These are phyloP conservation scores for Edolisoma coerulescens DNA, from an alignment of 2,113 vertebrate genomes.

Conservation along the genomic window DNA sequence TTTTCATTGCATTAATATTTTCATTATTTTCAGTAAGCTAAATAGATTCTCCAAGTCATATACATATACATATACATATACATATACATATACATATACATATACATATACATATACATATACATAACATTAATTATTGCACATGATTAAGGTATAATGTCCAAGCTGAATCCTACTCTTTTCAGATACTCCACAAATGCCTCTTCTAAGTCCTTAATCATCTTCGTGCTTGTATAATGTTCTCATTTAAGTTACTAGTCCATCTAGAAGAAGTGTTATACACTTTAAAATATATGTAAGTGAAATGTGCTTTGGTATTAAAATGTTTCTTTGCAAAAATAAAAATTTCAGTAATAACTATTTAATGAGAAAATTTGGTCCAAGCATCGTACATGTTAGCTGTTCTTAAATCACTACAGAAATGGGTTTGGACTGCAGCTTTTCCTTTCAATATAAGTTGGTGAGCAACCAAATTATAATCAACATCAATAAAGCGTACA, in stretches of 20 bases:
- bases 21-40: background rate
- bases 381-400: background rate
- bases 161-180: background rate
- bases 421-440: slow-evolving; percentile 29
- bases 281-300: background rate
- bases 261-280: background rate
- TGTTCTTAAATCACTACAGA: slow-evolving; percentile 39
- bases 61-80: too few relatives aligned
- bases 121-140: background rate
- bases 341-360: background rate
- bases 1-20: background rate
- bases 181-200: background rate
- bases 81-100: too few relatives aligned
- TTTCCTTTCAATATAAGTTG: slow-evolving; percentile 44
- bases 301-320: background rate
- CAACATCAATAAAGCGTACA: slow-evolving; percentile 39
- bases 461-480: slow-evolving; percentile 55
- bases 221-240: background rate
- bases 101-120: background rate
- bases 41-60: background rate
- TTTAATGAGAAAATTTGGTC: slow-evolving; percentile 26
- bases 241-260: background rate
- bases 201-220: background rate
- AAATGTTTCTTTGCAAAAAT: background rate
- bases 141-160: background rate